phyloP scores from a whole-genome alignment of 2,113 vertebrate species.

The Arizona elegans region DNA sequence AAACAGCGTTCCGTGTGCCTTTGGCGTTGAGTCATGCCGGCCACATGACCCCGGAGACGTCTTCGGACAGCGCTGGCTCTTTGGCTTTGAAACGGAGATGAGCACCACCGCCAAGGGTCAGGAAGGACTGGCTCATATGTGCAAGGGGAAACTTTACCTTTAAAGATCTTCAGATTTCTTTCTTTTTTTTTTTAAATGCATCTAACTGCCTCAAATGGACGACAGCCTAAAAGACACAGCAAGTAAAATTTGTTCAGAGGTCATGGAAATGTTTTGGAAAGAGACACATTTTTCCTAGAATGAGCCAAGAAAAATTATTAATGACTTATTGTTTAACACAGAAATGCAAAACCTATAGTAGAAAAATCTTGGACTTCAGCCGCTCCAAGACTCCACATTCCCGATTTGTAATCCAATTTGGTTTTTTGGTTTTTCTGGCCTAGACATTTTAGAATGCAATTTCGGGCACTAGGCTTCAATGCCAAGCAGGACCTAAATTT shows the following conservation, averaged over 20 bases:
- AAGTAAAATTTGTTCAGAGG: neutral
- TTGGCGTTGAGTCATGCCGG: no score
- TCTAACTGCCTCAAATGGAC: neutral
- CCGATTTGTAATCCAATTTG: neutral
- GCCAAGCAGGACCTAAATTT: neutral
- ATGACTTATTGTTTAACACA: neutral
- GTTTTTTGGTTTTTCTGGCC: neutral
- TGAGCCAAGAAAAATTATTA: neutral
- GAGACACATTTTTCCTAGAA: neutral
- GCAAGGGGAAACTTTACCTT: no score
- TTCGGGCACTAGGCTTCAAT: neutral
- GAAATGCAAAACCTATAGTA: neutral
- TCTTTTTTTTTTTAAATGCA: neutral
- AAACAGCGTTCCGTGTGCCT: no score
- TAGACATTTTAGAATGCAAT: neutral
- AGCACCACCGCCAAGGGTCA: no score
- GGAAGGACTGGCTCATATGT: no score
- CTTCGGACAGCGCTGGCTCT: no score
- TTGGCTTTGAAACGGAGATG: no score
- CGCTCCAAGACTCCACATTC: neutral
- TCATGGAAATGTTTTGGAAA: neutral
- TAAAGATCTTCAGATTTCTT: neutral
- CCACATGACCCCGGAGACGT: no score
- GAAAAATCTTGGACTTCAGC: neutral
- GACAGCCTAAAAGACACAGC: neutral